Conservation (phyloP, 2,113 vertebrate species). For the Oceanites oceanicus region DNA sequence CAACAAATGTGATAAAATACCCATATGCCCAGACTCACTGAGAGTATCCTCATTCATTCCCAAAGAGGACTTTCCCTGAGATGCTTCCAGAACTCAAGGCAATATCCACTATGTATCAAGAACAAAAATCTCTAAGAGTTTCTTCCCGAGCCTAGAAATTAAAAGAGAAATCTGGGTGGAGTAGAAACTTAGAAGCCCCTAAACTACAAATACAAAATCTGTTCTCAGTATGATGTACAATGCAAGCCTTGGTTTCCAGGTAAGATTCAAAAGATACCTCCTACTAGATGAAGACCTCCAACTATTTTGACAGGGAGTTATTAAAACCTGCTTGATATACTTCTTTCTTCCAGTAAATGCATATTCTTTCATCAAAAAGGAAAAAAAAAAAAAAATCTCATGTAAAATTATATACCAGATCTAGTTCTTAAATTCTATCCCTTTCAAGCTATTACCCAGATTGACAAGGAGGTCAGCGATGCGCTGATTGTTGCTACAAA, state of each 20-base stretch:
- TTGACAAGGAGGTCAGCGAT: not conserved
- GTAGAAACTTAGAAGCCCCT: not conserved
- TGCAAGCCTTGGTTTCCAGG: not conserved
- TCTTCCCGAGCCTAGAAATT: not conserved
- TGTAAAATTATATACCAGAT: not conserved
- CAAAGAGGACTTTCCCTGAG: not conserved
- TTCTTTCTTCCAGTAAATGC: not conserved
- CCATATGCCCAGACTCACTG: not conserved
- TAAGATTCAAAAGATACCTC: not conserved
- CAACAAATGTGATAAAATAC: not conserved
- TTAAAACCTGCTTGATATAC: not conserved
- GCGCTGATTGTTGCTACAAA: not conserved
- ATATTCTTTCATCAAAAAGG: not conserved
- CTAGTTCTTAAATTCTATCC: not conserved
- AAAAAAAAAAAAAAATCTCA: not conserved
- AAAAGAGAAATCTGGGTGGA: not conserved
- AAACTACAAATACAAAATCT: not conserved
- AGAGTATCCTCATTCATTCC: not conserved
- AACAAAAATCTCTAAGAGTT: not conserved
- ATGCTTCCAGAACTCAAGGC: not conserved
- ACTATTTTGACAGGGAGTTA: not conserved
- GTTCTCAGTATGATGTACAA: not conserved
- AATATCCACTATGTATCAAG: not conserved
- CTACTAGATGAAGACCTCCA: not conserved
- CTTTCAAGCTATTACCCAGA: not conserved